Conservation (phyloP, 2,797 vertebrate genomes). For the Sciurus vulgaris region DNA sequence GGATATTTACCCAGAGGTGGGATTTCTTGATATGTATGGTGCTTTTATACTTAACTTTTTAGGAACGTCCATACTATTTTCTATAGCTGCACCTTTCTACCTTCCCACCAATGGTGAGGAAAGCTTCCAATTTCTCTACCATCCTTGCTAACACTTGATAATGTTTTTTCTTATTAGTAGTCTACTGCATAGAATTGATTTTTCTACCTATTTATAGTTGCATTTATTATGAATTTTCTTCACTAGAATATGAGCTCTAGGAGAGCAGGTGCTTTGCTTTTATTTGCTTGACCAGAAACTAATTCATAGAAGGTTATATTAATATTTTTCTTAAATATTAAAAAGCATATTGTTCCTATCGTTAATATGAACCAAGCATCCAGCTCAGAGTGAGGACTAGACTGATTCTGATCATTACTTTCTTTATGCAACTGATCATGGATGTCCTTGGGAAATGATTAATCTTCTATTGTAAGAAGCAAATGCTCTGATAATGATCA, state of each 20-base stretch:
- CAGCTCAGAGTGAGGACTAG: background rate
- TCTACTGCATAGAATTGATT: background rate
- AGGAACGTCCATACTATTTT: background rate
- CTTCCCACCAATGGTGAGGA: background rate
- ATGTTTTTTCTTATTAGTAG: background rate
- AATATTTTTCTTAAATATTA: background rate
- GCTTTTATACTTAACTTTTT: background rate
- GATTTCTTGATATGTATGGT: background rate
- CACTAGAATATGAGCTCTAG: accelerated
- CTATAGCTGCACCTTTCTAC: background rate
- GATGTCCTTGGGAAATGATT: background rate
- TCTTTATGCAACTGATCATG: background rate
- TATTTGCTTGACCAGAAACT: background rate
- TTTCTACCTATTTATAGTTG: background rate
- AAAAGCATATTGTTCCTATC: too few relatives aligned
- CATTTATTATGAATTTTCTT: background rate
- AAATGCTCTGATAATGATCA: background rate
- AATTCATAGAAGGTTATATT: background rate
- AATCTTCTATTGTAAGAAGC: background rate
- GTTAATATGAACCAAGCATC: background rate
- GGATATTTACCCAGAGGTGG: background rate
- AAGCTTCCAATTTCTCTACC: background rate
- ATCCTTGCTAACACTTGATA: background rate
- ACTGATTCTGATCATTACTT: background rate
- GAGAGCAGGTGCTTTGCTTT: background rate